Evolutionary conservation across 2,113 vertebrate genomes (phyloP).

Genomic region (Bujurquina vittata): DNA sequence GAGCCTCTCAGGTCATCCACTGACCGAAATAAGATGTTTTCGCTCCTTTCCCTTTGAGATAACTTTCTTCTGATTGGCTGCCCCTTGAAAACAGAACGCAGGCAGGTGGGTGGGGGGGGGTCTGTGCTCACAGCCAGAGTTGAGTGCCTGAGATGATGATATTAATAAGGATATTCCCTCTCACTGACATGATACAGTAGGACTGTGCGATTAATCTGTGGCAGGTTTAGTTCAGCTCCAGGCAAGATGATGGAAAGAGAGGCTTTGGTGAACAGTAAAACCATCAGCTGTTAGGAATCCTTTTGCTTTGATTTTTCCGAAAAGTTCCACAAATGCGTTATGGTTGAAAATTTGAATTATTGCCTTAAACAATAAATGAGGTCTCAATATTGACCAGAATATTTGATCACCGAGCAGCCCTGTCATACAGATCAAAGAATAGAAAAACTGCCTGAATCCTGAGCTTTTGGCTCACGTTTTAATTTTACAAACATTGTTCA

Average conservation of each 20-base stretch:
- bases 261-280: background rate
- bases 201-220: background rate
- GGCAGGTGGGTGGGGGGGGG: too few relatives aligned
- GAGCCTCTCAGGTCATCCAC: too few relatives aligned
- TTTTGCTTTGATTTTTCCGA: background rate
- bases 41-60: background rate
- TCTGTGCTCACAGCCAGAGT: background rate
- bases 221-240: background rate
- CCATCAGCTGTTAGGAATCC: background rate
- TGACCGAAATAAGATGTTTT: background rate
- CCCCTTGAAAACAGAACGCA: background rate
- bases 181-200: conserved; percentile 5
- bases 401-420: background rate
- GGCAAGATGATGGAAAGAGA: background rate
- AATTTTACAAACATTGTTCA: too few relatives aligned
- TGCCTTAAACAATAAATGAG: background rate
- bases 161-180: background rate
- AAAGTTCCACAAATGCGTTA: background rate
- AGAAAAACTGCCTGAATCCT: background rate
- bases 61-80: conserved; percentile 2
- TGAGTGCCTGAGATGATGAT: background rate
- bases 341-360: background rate
- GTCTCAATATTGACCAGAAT: background rate
- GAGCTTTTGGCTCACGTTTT: background rate
- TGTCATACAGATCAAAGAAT: background rate